Conservation (phyloP, 2,888 invertebrate genomes). For the Machimus rusticus region DNA sequence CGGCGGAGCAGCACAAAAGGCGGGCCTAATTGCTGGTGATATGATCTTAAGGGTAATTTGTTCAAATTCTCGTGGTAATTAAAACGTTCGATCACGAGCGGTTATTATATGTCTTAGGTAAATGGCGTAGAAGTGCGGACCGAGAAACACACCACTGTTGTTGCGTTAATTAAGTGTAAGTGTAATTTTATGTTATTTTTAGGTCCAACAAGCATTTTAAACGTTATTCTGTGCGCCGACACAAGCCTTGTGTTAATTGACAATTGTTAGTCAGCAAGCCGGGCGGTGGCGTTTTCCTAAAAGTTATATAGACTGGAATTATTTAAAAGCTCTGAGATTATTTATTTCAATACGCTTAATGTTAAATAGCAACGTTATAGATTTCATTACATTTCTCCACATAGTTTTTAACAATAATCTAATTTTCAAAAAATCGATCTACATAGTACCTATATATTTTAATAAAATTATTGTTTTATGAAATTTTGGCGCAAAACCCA, state of each 20-base stretch:
- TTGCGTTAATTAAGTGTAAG: constrained; percentile 93
- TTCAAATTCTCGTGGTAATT: neutral
- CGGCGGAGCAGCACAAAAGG: constrained; percentile 92
- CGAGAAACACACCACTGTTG: constrained; percentile 94
- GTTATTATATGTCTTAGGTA: constrained; percentile 67
- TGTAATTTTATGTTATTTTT: constrained; percentile 50
- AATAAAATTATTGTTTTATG: too few relatives aligned
- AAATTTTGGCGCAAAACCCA: too few relatives aligned
- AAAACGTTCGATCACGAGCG: neutral
- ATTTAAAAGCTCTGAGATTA: neutral
- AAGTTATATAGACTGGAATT: neutral
- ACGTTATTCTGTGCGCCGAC: neutral
- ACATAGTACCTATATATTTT: too few relatives aligned
- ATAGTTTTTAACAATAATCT: too few relatives aligned
- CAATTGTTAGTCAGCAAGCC: neutral
- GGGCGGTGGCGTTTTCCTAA: neutral
- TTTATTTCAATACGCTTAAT: too few relatives aligned
- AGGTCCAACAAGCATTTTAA: neutral
- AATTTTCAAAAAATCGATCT: too few relatives aligned
- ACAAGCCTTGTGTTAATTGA: neutral
- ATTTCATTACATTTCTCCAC: too few relatives aligned
- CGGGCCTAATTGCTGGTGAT: constrained; percentile 91
- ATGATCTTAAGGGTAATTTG: constrained; percentile 83
- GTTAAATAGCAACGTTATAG: too few relatives aligned
- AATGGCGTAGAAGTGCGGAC: constrained; percentile 91